phyloP scores from a whole-genome alignment of 2,797 vertebrate genomes.

The Hydrocynus forskahlii region DNA sequence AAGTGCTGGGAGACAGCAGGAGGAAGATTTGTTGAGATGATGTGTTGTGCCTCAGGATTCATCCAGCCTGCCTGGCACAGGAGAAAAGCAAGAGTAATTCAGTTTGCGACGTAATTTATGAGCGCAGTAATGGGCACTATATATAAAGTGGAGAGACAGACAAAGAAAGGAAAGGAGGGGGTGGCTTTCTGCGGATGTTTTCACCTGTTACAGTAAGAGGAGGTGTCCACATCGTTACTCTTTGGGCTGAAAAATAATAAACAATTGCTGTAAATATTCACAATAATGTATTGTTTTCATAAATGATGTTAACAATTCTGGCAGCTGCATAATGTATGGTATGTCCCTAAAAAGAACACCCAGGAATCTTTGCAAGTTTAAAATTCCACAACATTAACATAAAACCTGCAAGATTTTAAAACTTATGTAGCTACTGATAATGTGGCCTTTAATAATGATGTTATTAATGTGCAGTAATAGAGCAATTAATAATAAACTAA shows the following conservation, averaged over 20 bases:
- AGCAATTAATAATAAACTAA: no score
- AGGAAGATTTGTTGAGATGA: slow-evolving; percentile 84
- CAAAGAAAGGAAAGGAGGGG: slow-evolving; percentile 53
- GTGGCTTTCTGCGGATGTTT: slow-evolving; percentile 52
- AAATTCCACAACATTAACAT: no score
- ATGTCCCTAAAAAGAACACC: no score
- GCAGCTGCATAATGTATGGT: no score
- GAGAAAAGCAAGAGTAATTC: slow-evolving; percentile 81
- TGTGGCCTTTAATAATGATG: no score
- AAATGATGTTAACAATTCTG: no score
- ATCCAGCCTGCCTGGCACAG: slow-evolving; percentile 79
- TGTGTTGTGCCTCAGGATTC: slow-evolving; percentile 83
- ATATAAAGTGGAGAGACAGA: slow-evolving; percentile 57
- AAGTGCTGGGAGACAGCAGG: slow-evolving; percentile 78
- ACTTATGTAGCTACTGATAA: no score
- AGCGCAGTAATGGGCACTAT: slow-evolving; percentile 76
- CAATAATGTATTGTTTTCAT: not conserved
- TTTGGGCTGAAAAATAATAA: slow-evolving; percentile 30
- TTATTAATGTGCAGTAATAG: no score
- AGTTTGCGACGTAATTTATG: slow-evolving; percentile 77
- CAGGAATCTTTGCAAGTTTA: no score
- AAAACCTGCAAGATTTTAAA: no score
- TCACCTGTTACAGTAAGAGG: slow-evolving; percentile 35
- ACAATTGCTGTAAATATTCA: not conserved
- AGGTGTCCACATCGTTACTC: not conserved